Evolutionary conservation across 2,888 invertebrate genomes (phyloP).

Genomic region (Idaea straminata): DNA sequence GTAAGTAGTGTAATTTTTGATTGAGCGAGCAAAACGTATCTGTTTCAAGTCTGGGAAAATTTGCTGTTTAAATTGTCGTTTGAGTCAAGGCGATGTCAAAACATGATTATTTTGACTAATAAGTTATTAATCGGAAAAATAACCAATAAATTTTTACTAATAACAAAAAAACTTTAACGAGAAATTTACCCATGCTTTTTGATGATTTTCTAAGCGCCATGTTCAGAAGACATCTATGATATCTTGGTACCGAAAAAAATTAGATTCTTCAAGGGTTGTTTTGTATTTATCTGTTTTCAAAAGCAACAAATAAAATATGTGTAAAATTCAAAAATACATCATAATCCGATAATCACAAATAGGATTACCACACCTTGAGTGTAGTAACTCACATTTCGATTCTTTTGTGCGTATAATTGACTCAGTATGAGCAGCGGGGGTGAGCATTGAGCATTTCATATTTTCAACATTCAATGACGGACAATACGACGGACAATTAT

Average conservation of each 20-base stretch:
- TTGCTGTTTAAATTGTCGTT: too few species aligned
- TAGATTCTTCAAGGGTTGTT: neutral
- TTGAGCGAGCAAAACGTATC: too few species aligned
- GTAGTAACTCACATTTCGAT: conserved; percentile 41
- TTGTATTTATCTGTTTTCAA: conserved; percentile 6
- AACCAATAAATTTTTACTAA: too few species aligned
- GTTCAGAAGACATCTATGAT: neutral
- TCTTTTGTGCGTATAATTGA: conserved; percentile 58
- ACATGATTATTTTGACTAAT: too few species aligned
- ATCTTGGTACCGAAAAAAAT: conserved; percentile 23
- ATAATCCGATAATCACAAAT: conserved; percentile 36
- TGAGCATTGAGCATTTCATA: conserved; percentile 32
- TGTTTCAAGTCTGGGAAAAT: too few species aligned
- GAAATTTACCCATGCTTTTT: too few species aligned
- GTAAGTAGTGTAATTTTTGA: too few species aligned
- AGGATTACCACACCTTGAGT: conserved; percentile 53
- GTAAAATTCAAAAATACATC: conserved; percentile 16
- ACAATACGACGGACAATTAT: conserved; percentile 14
- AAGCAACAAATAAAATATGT: conserved; percentile 22
- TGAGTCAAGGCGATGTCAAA: too few species aligned
- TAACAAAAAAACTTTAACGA: too few species aligned
- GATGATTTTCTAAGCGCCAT: too few species aligned
- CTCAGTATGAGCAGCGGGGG: conserved; percentile 52
- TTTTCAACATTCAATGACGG: conserved; percentile 18
- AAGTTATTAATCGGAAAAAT: too few species aligned